A percentile compares a stretch with the other conserved stretches of the same genome.
Conservation (phyloP, 2,888 invertebrate genomes). For the Synergus gifuensis region DNA sequence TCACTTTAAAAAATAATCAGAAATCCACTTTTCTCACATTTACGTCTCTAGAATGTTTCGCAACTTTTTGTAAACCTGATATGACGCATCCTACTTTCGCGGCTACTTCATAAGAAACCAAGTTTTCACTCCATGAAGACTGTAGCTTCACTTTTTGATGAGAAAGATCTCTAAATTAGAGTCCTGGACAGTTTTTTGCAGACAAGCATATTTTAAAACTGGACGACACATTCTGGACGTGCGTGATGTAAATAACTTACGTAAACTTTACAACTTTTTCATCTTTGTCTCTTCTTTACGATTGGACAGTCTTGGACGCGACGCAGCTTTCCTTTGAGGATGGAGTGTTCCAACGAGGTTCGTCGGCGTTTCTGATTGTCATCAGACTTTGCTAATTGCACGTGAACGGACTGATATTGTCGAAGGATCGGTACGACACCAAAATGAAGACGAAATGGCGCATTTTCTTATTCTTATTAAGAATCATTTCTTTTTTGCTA, state of each 20-base stretch:
- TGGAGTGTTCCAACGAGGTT: constrained; percentile 5
- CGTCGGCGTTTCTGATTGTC: constrained; percentile 30
- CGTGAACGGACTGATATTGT: constrained; percentile 36
- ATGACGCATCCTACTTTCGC: constrained; percentile 37
- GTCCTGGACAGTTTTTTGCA: background rate
- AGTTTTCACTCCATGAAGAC: constrained; percentile 2
- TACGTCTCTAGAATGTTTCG: constrained; percentile 34
- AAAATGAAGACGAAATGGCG: constrained; percentile 18
- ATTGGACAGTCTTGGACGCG: constrained; percentile 61
- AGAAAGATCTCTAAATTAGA: background rate
- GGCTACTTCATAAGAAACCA: constrained; percentile 10
- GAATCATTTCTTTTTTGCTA: constrained; percentile 1
- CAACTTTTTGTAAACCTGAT: background rate
- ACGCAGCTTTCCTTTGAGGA: constrained; percentile 52
- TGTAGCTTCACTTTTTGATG: background rate
- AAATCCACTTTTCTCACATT: constrained; percentile 17
- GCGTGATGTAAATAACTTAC: constrained; percentile 55
- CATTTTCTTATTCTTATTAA: background rate
- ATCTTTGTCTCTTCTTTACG: constrained; percentile 27
- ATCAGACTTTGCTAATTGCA: constrained; percentile 35
- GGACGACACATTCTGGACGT: constrained; percentile 72
- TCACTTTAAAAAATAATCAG: background rate
- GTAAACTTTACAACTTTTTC: constrained; percentile 35
- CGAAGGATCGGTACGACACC: constrained; percentile 18
- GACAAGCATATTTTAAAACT: constrained; percentile 53